Base-by-base conservation (phyloP, 2,888 invertebrate genomes). In the Portevinia maculata region DNA sequence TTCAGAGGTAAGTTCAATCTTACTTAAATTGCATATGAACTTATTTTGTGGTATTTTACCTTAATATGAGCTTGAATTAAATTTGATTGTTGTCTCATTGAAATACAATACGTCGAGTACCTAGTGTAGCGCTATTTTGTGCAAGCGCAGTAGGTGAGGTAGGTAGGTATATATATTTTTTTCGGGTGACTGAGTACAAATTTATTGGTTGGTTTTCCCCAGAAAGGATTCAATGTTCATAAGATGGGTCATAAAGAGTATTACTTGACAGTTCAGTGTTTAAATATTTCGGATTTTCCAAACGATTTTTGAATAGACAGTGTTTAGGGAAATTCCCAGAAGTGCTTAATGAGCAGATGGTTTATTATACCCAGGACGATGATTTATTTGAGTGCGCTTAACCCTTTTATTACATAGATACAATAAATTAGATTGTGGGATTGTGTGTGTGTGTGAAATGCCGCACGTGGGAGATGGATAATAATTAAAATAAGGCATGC, bases 1-100 rank as follows among this genome's bases (percentile, higher is more conserved):
- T 85, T 48, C 85, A 85, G 83, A 86, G 85, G 86, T 87, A 84
- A 84, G 79, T 50, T 62, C 30, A 32, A 55, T 60, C 39, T 17
- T 17, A 11, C 48, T 70, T 60, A 59, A 17, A 41, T 17, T 17
- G 9, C 55, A 1, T 17, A 9, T 32, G 17, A 60, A 34, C 34
- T 55, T 55, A 13, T 8, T 2, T 53, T n/a, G n/a, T n/a, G n/a
- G n/a, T n/a, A n/a, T n/a, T 65, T 60, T 55, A 8, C 1, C 7
- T 17, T 50, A n/a, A n/a, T n/a, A n/a, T n/a, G n/a, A n/a, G n/a
- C 9, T 39, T 64, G 3, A 17, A 9, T 67, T 67, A n/a, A 37
- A 64, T 64, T 73, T 65, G 57, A 41, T 71, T 73, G 30, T 39
- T 50, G 37, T 67, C 50, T 57, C 28, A 52, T 76, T 70, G 32